Base-by-base conservation (phyloP, 2,797 vertebrate genomes). In the Mormyrus proboscirostris region DNA sequence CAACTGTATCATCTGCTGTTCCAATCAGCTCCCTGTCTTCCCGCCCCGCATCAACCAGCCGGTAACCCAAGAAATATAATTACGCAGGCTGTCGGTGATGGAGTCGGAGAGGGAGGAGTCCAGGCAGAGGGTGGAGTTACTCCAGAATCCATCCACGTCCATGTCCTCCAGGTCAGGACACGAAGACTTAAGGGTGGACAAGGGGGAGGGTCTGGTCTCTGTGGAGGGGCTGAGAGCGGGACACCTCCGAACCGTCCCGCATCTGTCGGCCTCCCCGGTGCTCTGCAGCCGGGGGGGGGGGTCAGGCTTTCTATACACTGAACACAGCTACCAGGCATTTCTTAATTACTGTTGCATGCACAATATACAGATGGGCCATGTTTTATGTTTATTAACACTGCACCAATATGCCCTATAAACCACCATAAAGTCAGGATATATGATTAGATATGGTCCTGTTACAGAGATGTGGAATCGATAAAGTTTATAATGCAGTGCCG, bases 221-320 rank as follows among this genome's bases (percentile, higher is more conserved):
- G 44, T 19, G 22, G 79, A 62, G 38, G 88, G 55, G 73, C 33
- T 65, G 19, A 86, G 6, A n/a, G 76, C 85, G 8, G 59, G 53
- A 51, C 50, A 76, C 79, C 91, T 91, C 86, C 90, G 92, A 86
- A 94, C 92, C 1, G 93, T 94, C 88, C 91, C 89, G 29, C 90
- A 91, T 87, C 91, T 92, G 73, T 92, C 91, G 2, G 91, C 90
- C 16, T 93, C 92, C 57, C 89, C 88, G 5, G 22, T 38, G 14
- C 83, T 91, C 49, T 90, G 62, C 92, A 92, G 87, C 33, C 33
- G 83, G 14, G 0, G 2, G 86, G 41, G 84, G 51, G 9, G 0
- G 22, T 69, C 22, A 69, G 9, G 25, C 9, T 25, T 12, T 59
- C 5, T 33, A 69, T 25, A 55, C 53, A 19, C 53, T 55, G 53